Percentiles rank a stretch among this genome's conserved stretches.
These are phyloP conservation scores for Drosophila pectinifera DNA, from an alignment of 1,140 invertebrate species.

Conservation along the genomic window DNA sequence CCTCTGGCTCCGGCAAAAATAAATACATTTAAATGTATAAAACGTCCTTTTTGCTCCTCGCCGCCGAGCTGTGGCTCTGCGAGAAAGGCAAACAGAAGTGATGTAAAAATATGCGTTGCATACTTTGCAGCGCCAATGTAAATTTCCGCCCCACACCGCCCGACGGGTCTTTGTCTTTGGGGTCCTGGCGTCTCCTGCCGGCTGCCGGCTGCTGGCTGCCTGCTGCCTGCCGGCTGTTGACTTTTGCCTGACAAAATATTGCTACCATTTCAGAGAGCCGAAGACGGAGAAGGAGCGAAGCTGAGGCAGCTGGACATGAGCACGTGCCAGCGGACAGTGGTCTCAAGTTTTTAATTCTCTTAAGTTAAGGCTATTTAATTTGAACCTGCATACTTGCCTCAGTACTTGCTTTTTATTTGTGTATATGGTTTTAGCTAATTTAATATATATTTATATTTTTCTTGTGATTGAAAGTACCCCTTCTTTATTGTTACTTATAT, in stretches of 20 bases:
- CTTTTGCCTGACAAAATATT: conserved; percentile 76
- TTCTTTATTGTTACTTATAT: too few species aligned
- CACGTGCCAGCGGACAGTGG: conserved; percentile 49
- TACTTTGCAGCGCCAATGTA: conserved; percentile 77
- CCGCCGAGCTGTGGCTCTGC: conserved; percentile 30
- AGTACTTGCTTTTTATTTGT: too few species aligned
- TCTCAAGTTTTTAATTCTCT: too few species aligned
- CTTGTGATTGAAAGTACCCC: too few species aligned
- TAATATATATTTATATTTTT: too few species aligned
- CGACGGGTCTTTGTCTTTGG: conserved; percentile 54
- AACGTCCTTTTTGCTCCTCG: conserved; percentile 14
- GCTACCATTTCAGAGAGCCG: conserved; percentile 59
- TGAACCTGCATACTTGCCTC: too few species aligned
- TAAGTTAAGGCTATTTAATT: too few species aligned
- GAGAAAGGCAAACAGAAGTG: conserved; percentile 68
- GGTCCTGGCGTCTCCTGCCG: conserved; percentile 23
- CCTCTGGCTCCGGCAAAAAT: conserved; percentile 45
- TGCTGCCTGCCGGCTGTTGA: conserved; percentile 67
- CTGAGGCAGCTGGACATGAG: conserved; percentile 46
- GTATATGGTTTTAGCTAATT: too few species aligned
- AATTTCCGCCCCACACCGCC: conserved; percentile 46
- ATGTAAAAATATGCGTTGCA: conserved; percentile 79
- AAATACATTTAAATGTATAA: conserved; percentile 61
- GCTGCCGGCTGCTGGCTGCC: conserved; percentile 43
- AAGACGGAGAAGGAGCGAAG: conserved; percentile 37